Base-by-base conservation (phyloP, 1,140 invertebrate genomes). In the Ips typographus region DNA sequence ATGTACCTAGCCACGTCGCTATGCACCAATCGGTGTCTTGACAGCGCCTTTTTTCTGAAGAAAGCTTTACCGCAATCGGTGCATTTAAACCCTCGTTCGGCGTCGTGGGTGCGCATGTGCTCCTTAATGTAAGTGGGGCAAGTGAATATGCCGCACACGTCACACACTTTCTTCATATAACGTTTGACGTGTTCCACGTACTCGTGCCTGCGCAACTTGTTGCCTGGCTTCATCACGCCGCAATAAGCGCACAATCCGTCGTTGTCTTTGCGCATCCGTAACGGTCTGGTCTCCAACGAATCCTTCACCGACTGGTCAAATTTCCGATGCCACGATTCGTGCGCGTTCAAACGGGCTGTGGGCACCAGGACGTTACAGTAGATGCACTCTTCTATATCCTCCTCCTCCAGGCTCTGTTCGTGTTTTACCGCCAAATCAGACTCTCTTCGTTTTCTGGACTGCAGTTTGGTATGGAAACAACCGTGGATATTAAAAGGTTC, bases 1-100 rank as follows among this genome's bases (percentile, higher is more conserved):
- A 85, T 80, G 72, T 89, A 90, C 0, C 88, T 88, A 61, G 85
- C 80, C 70, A 89, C 87, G 0, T 88, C 87, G 0, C 90, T 91
- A 73, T 93, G 91, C 8, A 89, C 90, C 71, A 90, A 79, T 68
- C 90, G 85, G 61, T 79, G 79, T 4, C 73, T 70, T 7, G 63
- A 74, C 43, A 78, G 72, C n/a, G 72, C 77, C 8, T 74, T 77
- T 39, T 85, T 87, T 72, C 87, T 81, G 8, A 90, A 89, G 76
- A 92, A 92, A 65, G 87, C 85, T 56, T 90, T 82, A 2, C 86
- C 87, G 80, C 92, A 94, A 56, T 86, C 83, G 64, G 87, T 86
- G 79, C 91, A 93, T 2, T 71, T 68, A 40, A 71, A 72, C 4
- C 73, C 43, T 56, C 71, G 67, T 2, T 60, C 72, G 1, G 71